Evolutionary conservation across 1,140 invertebrate genomes (phyloP).

Genomic region (Samia ricini): DNA sequence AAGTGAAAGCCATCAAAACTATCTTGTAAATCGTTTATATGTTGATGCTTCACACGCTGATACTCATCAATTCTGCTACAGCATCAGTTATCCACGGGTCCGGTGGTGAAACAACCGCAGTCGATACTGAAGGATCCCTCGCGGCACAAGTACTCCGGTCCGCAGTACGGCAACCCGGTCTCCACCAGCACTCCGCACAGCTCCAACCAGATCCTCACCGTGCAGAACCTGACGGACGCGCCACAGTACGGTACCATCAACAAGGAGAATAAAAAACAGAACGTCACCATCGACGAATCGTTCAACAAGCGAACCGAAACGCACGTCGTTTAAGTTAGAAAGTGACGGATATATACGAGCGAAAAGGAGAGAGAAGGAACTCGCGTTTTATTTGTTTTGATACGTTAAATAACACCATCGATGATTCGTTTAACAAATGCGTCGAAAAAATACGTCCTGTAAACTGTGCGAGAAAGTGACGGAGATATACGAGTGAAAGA

Average conservation of each 20-base stretch:
- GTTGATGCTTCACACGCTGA: not conserved
- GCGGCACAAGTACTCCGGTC: conserved; percentile 77
- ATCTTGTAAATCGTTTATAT: too few species aligned
- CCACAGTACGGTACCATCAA: conserved; percentile 75
- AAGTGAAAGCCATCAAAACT: too few species aligned
- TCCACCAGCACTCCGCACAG: conserved; percentile 65
- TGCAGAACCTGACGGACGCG: conserved; percentile 69
- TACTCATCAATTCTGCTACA: conserved; percentile 32
- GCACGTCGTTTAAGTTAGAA: conserved; percentile 60
- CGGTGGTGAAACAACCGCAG: conserved; percentile 76
- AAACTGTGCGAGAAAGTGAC: conserved; percentile 13
- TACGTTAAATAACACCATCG: not conserved
- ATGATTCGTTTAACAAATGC: not conserved
- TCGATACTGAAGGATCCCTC: conserved; percentile 81
- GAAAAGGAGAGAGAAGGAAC: too few species aligned
- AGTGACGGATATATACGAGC: not conserved
- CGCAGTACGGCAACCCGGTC: conserved; percentile 72
- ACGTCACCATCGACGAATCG: conserved; percentile 69
- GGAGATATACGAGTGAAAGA: conserved; percentile 3
- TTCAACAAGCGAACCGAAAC: conserved; percentile 68
- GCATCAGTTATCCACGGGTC: conserved; percentile 54
- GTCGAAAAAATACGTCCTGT: not conserved
- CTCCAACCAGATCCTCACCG: conserved; percentile 72
- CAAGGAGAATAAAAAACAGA: conserved; percentile 73
- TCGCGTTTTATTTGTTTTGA: not conserved